A percentile compares a stretch with the other conserved stretches of the same genome.
These are phyloP conservation scores for Oreochromis mossambicus DNA, from an alignment of 2,797 vertebrate genomes.

Conservation along the genomic window DNA sequence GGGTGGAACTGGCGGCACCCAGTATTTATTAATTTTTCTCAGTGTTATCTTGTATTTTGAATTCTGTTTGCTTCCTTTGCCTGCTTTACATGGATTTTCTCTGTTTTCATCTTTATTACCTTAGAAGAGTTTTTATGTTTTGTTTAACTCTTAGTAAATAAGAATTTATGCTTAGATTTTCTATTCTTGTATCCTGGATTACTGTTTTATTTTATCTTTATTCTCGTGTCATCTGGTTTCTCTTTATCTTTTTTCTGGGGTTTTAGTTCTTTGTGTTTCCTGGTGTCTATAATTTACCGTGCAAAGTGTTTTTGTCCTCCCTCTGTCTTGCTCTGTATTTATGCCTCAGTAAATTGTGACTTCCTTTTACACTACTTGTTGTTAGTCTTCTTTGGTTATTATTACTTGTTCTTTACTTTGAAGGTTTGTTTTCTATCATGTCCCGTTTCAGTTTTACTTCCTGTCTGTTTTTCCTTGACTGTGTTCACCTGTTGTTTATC, in stretches of 20 bases:
- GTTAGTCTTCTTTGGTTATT: not conserved
- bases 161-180: not conserved
- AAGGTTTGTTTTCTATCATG: not conserved
- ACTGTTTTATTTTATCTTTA: not conserved
- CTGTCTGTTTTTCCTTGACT: not conserved
- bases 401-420: not conserved
- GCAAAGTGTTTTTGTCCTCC: not conserved
- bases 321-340: not conserved
- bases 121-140: not conserved
- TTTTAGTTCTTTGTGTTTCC: not conserved
- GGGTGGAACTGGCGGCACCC: not conserved
- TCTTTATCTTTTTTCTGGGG: not conserved
- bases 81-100: not conserved
- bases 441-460: not conserved
- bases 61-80: not conserved
- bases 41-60: not conserved
- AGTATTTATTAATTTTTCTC: not conserved
- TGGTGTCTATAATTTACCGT: accelerated
- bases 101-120: not conserved
- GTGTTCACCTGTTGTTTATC: not conserved
- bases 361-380: not conserved
- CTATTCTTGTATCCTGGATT: not conserved
- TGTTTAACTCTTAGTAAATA: not conserved
- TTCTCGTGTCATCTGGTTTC: not conserved
- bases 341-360: not conserved